phyloP scores from a whole-genome alignment of 2,797 vertebrate genomes.

The Amblyopsis hoosieri region DNA sequence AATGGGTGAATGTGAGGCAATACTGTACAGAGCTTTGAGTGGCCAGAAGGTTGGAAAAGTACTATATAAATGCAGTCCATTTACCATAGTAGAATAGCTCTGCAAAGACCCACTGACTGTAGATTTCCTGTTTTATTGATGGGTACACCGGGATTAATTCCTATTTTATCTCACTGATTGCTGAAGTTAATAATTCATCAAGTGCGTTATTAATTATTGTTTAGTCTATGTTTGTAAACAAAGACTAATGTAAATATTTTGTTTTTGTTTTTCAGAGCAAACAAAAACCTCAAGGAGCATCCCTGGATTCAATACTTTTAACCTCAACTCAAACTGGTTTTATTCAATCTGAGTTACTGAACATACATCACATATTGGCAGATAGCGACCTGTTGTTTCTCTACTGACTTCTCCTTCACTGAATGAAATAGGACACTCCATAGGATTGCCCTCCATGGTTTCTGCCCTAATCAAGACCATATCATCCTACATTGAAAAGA shows the following conservation, averaged over 20 bases:
- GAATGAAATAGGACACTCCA: constrained; percentile 68
- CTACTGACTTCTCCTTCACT: constrained; percentile 55
- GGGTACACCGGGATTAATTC: neutral
- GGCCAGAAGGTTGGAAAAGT: too few species aligned
- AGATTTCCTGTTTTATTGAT: neutral
- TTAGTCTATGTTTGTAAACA: neutral
- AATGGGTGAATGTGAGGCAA: too few species aligned
- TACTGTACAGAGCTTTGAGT: too few species aligned
- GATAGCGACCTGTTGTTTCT: constrained; percentile 21
- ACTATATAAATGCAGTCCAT: neutral
- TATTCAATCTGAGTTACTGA: constrained; percentile 43
- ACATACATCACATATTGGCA: too few species aligned
- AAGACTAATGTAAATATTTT: neutral
- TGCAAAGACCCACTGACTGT: neutral
- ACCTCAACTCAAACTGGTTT: constrained; percentile 47
- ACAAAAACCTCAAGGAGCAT: constrained; percentile 53
- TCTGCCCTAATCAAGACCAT: constrained; percentile 90
- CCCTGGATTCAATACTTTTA: constrained; percentile 63
- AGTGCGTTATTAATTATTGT: constrained; percentile 6
- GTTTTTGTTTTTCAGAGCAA: neutral
- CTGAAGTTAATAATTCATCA: neutral
- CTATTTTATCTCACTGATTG: constrained; percentile 10
- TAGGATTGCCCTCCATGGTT: constrained; percentile 90
- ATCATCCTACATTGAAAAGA: constrained; percentile 91
- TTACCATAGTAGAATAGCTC: neutral